Base-by-base conservation (phyloP, 2,888 invertebrate species). In the Bugula neritina region DNA sequence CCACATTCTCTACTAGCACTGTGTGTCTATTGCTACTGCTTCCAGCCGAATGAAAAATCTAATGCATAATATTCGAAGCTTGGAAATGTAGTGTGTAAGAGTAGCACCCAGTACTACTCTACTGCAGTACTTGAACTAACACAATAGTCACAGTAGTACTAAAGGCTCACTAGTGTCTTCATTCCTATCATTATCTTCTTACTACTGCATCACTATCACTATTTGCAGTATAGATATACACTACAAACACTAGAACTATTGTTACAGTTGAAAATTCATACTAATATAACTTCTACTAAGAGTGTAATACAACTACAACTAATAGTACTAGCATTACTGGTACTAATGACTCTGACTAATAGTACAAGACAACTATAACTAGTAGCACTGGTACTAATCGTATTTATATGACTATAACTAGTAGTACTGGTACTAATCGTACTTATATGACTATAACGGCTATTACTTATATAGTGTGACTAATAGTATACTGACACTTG, bases 351-450 rank as follows among this genome's bases (percentile, higher is more conserved):
- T 72, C 54, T 27, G 72, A 54, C 72, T 72, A 72, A 13, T 54
- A 34, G 34, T 35, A 35, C 34, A 34, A 72, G 71, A 72, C 72
- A 57, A 73, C 72, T 73, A 73, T 72, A 52, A 58, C 70, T 71
- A 73, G 72, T 69, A 72, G 63, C 35, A 73, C 72, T 71, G 72
- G 71, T 71, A 73, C 72, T 73, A 70, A 69, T 71, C 73, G 71
- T 69, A 70, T 72, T 71, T 74, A 71, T 72, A 72, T 69, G 70
- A 74, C 72, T 72, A 72, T 69, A 63, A 74, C 71, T 54, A 74
- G 69, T 72, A 55, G 34, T 72, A 72, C 71, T 71, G 71, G 34
- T 71, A 72, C 71, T 71, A 72, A 31, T 71, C 72, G 34, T 71
- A 72, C 71, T 71, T n/a, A n/a, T n/a, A n/a, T n/a, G n/a, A 72